Evolutionary conservation across 2,113 vertebrate genomes (phyloP), one percentile per base, ranked within the genome.

Genomic region (Psophia crepitans): DNA sequence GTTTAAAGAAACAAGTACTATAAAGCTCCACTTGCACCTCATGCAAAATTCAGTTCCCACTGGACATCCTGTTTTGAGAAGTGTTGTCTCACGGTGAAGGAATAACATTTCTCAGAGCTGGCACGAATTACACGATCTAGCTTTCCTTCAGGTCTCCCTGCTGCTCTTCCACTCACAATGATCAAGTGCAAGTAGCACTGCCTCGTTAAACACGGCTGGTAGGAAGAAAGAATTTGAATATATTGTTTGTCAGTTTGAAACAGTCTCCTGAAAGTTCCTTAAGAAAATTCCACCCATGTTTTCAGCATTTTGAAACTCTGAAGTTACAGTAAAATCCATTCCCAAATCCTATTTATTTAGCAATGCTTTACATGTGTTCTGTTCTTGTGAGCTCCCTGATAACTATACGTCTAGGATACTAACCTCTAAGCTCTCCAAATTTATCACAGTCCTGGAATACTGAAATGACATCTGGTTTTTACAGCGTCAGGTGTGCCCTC

Each of bases 401-500:
- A 89, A 53, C 46, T 35, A 1, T 8, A 24, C 1, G 27, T 30
- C 68, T 49, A 15, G 30, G 37, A 84, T 7, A 75, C 11, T 28
- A 77, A 58, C 32, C 66, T 68, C 30, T 20, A 43, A 81, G 46
- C 69, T 82, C 48, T 87, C 71, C 74, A 80, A 24, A 71, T 75
- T 75, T 60, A 92, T 80, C 88, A 49, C 19, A 58, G 87, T 5
- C 61, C 76, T 26, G 60, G 39, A 86, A 89, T 54, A 64, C 68
- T 57, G 61, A 70, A 80, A 74, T 76, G 84, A 69, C 89, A 97
- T 92, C 93, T 97, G 96, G 21, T 83, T 97, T 97, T 96, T 91
- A 96, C 46, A 93, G 95, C 84, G n/a, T 93, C 96, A 97, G 94
- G 95, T 97, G 94, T 78, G 66, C 92, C 68, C 79, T 96, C 95